phyloP scores from a whole-genome alignment of 1,140 invertebrate genomes.

The Drosophila cardini region DNA sequence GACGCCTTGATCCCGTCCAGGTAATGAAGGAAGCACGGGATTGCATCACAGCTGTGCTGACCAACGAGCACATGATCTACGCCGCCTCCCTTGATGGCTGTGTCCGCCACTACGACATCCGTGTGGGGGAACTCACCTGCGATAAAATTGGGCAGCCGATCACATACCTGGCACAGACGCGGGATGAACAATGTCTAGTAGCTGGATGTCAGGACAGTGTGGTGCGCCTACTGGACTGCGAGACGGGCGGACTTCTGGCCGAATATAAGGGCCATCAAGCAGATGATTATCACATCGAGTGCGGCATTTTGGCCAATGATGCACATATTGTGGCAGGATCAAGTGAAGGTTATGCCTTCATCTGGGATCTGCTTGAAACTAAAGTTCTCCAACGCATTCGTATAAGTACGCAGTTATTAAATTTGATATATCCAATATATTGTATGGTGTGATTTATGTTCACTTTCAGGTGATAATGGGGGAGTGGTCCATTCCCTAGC shows the following conservation, averaged over 20 bases:
- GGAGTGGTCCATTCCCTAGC: constrained; percentile 89
- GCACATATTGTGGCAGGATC: constrained; percentile 95
- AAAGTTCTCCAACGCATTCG: constrained; percentile 87
- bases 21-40: constrained; percentile 96
- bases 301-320: constrained; percentile 92
- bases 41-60: constrained; percentile 93
- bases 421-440: constrained; percentile 10
- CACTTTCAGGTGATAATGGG: constrained; percentile 75
- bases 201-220: constrained; percentile 92
- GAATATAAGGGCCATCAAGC: constrained; percentile 92
- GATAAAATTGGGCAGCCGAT: constrained; percentile 94
- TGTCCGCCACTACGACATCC: constrained; percentile 95
- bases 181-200: constrained; percentile 89
- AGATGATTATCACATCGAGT: constrained; percentile 93
- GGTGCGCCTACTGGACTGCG: constrained; percentile 95
- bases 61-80: constrained; percentile 96
- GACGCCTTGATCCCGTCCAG: constrained; percentile 91
- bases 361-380: constrained; percentile 94
- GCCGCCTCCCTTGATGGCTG: constrained; percentile 95
- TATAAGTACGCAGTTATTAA: constrained; percentile 68
- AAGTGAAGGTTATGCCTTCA: constrained; percentile 92
- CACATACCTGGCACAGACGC: constrained; percentile 90
- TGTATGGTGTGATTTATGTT: too few species aligned
- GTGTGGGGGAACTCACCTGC: constrained; percentile 92
- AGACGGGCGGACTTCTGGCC: constrained; percentile 92